Base-by-base conservation (phyloP, 2,113 vertebrate genomes). In the Australoheros scitulus region DNA sequence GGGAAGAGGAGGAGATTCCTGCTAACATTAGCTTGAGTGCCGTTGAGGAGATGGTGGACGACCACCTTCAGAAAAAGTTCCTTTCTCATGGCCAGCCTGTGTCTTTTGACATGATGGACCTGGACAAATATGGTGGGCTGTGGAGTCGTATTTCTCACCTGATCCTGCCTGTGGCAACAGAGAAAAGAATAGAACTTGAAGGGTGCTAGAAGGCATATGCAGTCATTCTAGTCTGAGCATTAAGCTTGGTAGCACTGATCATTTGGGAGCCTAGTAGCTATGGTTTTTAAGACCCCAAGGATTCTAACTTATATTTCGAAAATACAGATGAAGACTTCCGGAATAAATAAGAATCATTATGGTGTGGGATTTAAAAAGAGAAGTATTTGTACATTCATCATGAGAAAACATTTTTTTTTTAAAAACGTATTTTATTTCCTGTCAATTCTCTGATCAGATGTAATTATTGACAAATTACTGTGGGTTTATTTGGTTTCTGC, bases 1-100 rank as follows among this genome's bases (percentile, higher is more conserved):
- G 95, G 2, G 92, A 90, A 0, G 94, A 97, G 41, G 92, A 96
- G 1, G 87, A 79, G 0, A 88, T 99, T 18, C 91, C 94, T 1
- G 61, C 89, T 0, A 78, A 84, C 1, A 81, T 96, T 2, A 64
- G 85, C 87, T 91, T 97, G 15, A 93, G 57, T 11, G 81, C 82
- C 3, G 95, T 97, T 7, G 98, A 99, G 87, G 97, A 98, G 84
- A 97, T 94, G 92, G 98, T 99, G 61, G 94, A 95, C 0, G 97
- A 98, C 81, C 95, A 98, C 61, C 94, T 99, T 20, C 95, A 97
- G 91, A 94, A 93, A 57, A 96, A 89, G 85, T 95, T 96, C 79
- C 88, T 96, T 22, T 83, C 89, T 7, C 68, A 91, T 2, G 63
- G 47, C 10, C 76, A 77, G n/a, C 89, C 88, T 0, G 80, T 92